phyloP scores from a whole-genome alignment of 2,888 invertebrate species.

The Clanis bilineata region DNA sequence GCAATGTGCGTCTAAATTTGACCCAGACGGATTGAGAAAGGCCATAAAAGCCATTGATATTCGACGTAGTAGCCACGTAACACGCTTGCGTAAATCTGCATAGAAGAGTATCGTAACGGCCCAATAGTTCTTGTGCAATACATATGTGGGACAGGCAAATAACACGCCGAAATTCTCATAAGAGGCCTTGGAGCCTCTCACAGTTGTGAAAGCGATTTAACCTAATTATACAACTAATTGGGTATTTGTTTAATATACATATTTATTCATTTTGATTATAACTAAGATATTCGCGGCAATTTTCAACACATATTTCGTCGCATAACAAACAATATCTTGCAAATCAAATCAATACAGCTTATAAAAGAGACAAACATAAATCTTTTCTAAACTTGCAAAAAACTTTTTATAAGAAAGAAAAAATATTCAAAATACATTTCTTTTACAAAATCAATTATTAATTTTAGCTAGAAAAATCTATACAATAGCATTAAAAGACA shows the following conservation, averaged over 20 bases:
- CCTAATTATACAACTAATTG: conserved; percentile 1
- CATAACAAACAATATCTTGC: too few relatives aligned
- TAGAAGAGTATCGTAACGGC: conserved; percentile 19
- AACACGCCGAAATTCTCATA: conserved; percentile 6
- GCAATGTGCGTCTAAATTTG: background rate
- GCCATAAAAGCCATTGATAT: conserved; percentile 1
- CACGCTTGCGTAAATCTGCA: conserved; percentile 39
- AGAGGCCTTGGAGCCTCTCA: conserved; percentile 3
- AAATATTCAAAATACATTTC: too few relatives aligned
- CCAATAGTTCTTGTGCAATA: background rate
- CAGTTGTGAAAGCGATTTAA: background rate
- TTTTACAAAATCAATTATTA: too few relatives aligned
- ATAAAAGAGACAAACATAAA: too few relatives aligned
- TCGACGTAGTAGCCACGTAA: background rate
- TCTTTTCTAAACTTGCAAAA: too few relatives aligned
- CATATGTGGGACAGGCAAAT: conserved; percentile 8
- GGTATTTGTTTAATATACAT: background rate
- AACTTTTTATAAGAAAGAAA: too few relatives aligned
- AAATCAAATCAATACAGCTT: too few relatives aligned
- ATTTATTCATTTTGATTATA: background rate
- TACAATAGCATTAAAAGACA: too few relatives aligned
- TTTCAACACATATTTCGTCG: too few relatives aligned
- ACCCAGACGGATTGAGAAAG: background rate
- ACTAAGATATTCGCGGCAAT: too few relatives aligned
- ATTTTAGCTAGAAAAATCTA: too few relatives aligned